Evolutionary conservation across 2,113 vertebrate species (phyloP).

Genomic region (Tretioscincus oriximinensis): DNA sequence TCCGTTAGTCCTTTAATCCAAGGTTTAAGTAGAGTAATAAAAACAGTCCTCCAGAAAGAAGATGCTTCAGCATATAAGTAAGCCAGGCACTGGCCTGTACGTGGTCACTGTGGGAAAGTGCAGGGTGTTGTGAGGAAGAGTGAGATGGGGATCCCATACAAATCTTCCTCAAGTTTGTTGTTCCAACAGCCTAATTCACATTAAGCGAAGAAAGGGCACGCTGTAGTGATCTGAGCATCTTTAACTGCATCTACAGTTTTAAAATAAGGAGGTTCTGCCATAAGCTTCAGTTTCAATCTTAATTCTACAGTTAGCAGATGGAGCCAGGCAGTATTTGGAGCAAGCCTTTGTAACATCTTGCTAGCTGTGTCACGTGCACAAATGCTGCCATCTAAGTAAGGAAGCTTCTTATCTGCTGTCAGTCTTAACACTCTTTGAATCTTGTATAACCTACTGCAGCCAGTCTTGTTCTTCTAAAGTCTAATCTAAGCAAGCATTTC

Average conservation of each 20-base stretch:
- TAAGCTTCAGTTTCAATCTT: slow-evolving; percentile 41
- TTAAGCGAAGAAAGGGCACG: slow-evolving; percentile 12
- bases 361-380: slow-evolving; percentile 59
- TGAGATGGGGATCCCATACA: accelerated
- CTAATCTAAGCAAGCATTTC: slow-evolving; percentile 33
- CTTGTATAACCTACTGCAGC: slow-evolving; percentile 22
- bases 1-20: slow-evolving; percentile 53
- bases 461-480: slow-evolving; percentile 1
- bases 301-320: slow-evolving; percentile 61
- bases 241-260: background rate
- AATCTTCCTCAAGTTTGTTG: background rate
- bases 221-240: slow-evolving; percentile 5
- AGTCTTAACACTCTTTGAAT: slow-evolving; percentile 22
- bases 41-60: slow-evolving; percentile 18
- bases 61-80: slow-evolving; percentile 21
- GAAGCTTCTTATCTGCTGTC: background rate
- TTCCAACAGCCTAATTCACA: slow-evolving; percentile 17
- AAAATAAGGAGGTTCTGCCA: slow-evolving; percentile 59
- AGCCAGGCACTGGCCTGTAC: background rate
- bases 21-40: slow-evolving; percentile 33
- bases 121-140: background rate
- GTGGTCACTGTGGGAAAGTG: background rate
- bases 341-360: slow-evolving; percentile 64
- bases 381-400: slow-evolving; percentile 47
- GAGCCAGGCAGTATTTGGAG: slow-evolving; percentile 56